Conservation (phyloP, 2,113 vertebrate species). For the Pachyramphus minor region DNA sequence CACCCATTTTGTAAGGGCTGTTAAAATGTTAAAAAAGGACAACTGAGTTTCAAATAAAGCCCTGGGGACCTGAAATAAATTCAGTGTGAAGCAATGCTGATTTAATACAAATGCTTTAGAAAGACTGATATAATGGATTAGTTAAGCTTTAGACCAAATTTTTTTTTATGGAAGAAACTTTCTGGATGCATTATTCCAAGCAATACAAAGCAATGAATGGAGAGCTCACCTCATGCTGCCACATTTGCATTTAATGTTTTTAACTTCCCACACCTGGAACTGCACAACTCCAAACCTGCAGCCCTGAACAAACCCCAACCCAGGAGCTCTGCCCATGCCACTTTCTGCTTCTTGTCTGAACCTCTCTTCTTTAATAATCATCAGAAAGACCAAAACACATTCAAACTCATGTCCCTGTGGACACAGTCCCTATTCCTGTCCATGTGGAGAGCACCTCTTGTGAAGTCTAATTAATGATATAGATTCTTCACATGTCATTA, state of each 20-base stretch:
- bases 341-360: neutral
- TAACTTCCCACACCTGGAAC: neutral
- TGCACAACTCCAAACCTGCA: neutral
- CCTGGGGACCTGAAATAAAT: neutral
- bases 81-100: neutral
- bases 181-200: neutral
- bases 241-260: neutral
- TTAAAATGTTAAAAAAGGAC: neutral
- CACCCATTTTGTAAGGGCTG: neutral
- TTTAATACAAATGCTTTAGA: neutral
- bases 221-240: neutral
- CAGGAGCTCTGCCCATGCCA: neutral
- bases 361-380: neutral
- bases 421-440: neutral
- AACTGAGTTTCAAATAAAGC: neutral
- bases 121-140: neutral
- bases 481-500: neutral
- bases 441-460: neutral
- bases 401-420: fast-evolving
- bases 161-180: neutral
- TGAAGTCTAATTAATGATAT: neutral
- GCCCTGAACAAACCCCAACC: neutral
- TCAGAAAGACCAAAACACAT: neutral
- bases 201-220: neutral
- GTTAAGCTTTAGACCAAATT: neutral